Evolutionary conservation across 2,797 vertebrate species (phyloP).

Genomic region (Loris lydekkerianus): DNA sequence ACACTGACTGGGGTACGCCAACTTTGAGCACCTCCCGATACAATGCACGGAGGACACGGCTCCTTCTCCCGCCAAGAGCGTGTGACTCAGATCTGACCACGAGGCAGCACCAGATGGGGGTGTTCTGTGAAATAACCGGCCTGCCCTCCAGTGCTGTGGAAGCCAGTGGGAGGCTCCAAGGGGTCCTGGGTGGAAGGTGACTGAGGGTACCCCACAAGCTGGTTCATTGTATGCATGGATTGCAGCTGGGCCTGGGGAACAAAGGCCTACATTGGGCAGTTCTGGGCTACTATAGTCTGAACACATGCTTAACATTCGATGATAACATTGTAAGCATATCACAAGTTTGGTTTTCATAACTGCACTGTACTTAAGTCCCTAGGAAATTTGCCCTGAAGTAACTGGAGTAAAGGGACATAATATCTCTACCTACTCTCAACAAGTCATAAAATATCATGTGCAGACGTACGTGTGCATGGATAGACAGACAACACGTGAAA

Average conservation of each 20-base stretch:
- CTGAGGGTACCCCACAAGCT: fast-evolving
- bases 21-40: background rate
- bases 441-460: fast-evolving
- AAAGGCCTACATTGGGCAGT: too few species aligned
- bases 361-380: background rate
- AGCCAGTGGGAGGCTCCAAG: background rate
- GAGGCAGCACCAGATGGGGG: background rate
- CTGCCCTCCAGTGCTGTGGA: too few species aligned
- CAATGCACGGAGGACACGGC: fast-evolving
- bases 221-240: fast-evolving
- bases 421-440: background rate
- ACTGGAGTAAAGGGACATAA: background rate
- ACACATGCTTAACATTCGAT: fast-evolving
- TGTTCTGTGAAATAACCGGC: fast-evolving
- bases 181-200: background rate
- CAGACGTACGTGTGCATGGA: fast-evolving
- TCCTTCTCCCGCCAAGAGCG: background rate
- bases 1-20: fast-evolving
- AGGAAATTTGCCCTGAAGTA: background rate
- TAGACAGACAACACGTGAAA: background rate
- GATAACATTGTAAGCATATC: fast-evolving
- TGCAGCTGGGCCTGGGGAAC: background rate
- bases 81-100: fast-evolving
- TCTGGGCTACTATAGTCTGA: fast-evolving
- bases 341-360: background rate